Percentiles rank a stretch among this genome's conserved stretches.
Evolutionary conservation across 2,113 vertebrate genomes (phyloP).

Genomic region (Anolis sagrei): DNA sequence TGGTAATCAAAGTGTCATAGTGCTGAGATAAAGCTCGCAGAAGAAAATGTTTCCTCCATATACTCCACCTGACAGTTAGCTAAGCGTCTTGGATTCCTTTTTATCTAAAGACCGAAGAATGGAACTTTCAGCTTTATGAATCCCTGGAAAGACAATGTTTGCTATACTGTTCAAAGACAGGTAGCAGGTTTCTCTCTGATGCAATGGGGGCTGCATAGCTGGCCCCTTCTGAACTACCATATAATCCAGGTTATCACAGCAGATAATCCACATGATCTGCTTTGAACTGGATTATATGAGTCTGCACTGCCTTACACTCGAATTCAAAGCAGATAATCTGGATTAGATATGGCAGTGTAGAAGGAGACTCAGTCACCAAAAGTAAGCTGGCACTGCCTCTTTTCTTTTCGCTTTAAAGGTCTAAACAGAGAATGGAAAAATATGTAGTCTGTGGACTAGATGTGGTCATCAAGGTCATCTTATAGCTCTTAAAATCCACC

Average conservation of each 20-base stretch:
- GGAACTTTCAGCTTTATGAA: not conserved
- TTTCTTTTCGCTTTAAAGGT: not conserved
- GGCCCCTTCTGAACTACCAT: too few relatives aligned
- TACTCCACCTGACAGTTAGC: not conserved
- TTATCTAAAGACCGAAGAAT: not conserved
- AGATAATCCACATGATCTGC: too few relatives aligned
- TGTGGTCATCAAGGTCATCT: not conserved
- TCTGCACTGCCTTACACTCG: too few relatives aligned
- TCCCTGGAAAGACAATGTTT: not conserved
- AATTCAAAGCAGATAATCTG: too few relatives aligned
- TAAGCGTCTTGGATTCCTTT: not conserved
- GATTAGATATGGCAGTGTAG: too few relatives aligned
- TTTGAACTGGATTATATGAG: too few relatives aligned
- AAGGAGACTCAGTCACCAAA: not conserved
- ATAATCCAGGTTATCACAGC: too few relatives aligned
- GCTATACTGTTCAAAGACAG: not conserved
- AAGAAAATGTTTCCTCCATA: not conserved
- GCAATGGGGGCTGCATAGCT: not conserved
- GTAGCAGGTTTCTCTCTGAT: not conserved
- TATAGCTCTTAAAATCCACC: not conserved
- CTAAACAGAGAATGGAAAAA: not conserved
- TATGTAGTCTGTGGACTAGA: not conserved
- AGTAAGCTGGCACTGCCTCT: not conserved
- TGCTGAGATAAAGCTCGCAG: not conserved
- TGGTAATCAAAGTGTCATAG: not conserved